Percentiles rank a stretch among this genome's conserved stretches.
Conservation (phyloP, 2,888 invertebrate species). For the Habrosyne pyritoides region DNA sequence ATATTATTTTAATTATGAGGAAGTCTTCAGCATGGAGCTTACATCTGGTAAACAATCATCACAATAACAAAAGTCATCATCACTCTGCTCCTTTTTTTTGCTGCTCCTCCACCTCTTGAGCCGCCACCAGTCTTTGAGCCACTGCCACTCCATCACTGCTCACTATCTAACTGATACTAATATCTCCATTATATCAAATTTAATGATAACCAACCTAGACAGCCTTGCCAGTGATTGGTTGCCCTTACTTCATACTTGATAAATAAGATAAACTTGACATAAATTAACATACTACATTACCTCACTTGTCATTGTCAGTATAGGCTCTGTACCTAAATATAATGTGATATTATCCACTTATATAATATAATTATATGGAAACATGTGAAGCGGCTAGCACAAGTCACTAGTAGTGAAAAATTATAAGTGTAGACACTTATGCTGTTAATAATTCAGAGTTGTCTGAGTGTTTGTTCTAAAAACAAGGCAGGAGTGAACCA, state of each 20-base stretch:
- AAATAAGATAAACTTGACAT: conserved; percentile 77
- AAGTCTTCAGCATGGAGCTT: conserved; percentile 45
- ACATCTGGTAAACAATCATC: conserved; percentile 88
- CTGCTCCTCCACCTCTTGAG: conserved; percentile 87
- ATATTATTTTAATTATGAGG: not conserved
- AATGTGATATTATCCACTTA: conserved; percentile 42
- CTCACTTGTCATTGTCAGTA: conserved; percentile 75
- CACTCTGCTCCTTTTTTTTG: conserved; percentile 77
- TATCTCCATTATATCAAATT: conserved; percentile 51
- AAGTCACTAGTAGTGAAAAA: conserved; percentile 1
- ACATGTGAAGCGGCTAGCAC: conserved; percentile 15
- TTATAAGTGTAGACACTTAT: not conserved
- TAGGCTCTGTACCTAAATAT: conserved; percentile 58
- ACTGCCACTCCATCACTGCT: conserved; percentile 89
- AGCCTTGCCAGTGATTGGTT: conserved; percentile 68
- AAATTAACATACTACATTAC: conserved; percentile 71
- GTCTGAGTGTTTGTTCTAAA: not conserved
- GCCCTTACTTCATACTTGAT: conserved; percentile 57
- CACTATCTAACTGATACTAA: conserved; percentile 49
- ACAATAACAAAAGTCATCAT: conserved; percentile 89
- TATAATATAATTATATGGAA: conserved; percentile 21
- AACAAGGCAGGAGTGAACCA: not conserved
- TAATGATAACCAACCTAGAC: conserved; percentile 53
- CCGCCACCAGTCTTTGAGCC: conserved; percentile 92
- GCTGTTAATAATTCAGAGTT: not conserved